Base-by-base conservation (phyloP, 2,797 vertebrate species). In the Saxicola maurus region DNA sequence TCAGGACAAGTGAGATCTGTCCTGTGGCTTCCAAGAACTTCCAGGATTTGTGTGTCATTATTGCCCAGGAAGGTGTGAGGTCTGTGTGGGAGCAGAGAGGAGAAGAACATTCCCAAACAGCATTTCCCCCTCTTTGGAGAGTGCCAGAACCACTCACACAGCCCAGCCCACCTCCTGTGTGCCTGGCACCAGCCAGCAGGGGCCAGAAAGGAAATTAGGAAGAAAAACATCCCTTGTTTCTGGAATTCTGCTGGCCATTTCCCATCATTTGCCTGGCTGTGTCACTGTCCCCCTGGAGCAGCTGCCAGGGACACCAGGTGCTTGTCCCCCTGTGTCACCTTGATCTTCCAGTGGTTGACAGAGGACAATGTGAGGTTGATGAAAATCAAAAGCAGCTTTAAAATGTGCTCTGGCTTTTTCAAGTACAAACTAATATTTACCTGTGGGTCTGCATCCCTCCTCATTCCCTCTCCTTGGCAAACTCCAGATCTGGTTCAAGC, bases 371-470 rank as follows among this genome's bases (percentile, higher is more conserved):
- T 12, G n/a, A 62, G 73, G 57, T 10, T 86, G 87, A 1, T 15
- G 46, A 31, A 74, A 94, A 85, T 78, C 65, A 90, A 87, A 93
- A 93, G 72, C 81, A 62, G 60, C 77, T 93, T 91, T 67, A 88
- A 92, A 92, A 86, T 38, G 51, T n/a, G 24, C 86, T 75, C 75
- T 71, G 84, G 61, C 78, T 86, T 94, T 90, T 91, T 69, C 93
- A 82, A 83, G 92, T 66, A 75, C 93, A 87, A 82, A 82, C 89
- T 72, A 94, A 94, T 94, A 94, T 93, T 94, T 94, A 94, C 94
- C 89, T 86, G 89, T 1, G 59, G 82, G 87, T 93, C 91, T 93
- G 55, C 77, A 82, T 72, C 87, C 59, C 89, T 80, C 65, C 82
- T 87, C 31, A 4, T 51, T 86, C 61, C 48, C 38, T 90, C 33